Evolutionary conservation across 1,140 invertebrate species (phyloP).

Genomic region (Pseudomyrmex concolor): DNA sequence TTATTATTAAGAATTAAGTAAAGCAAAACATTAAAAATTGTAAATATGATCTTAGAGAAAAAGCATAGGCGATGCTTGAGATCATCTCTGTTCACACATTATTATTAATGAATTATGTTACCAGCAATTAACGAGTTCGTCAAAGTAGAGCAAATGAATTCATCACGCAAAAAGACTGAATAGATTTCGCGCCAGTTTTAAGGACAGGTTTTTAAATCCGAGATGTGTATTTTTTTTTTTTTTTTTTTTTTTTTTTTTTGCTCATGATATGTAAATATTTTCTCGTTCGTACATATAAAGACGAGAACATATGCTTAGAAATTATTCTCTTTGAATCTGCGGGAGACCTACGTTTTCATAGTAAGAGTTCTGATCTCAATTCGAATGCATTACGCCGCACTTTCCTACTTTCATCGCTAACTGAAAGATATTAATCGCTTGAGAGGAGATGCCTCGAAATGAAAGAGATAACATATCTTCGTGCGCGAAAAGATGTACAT

Average conservation of each 20-base stretch:
- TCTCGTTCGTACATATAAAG: not conserved
- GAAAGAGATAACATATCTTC: not conserved
- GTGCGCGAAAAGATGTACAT: not conserved
- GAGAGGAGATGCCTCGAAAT: conserved; percentile 7
- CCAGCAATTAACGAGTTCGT: not conserved
- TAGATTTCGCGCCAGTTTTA: too few relatives aligned
- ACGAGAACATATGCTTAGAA: conserved; percentile 40
- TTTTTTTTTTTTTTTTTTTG: not conserved
- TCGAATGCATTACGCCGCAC: conserved; percentile 44
- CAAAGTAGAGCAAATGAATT: not conserved
- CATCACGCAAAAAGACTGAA: too few relatives aligned
- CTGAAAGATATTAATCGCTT: conserved; percentile 20
- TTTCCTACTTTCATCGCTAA: conserved; percentile 52
- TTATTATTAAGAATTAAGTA: not conserved
- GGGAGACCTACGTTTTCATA: conserved; percentile 4
- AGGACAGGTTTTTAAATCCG: not conserved
- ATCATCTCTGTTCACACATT: not conserved
- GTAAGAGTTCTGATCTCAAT: conserved; percentile 51
- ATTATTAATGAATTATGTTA: not conserved
- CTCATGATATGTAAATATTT: not conserved
- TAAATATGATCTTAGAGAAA: conserved; percentile 27
- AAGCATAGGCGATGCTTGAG: not conserved
- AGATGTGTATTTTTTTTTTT: not conserved
- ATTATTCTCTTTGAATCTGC: conserved; percentile 27
- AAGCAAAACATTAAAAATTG: conserved; percentile 1